phyloP scores from a whole-genome alignment of 1,140 invertebrate genomes.

The Lutraria rhynchaena region DNA sequence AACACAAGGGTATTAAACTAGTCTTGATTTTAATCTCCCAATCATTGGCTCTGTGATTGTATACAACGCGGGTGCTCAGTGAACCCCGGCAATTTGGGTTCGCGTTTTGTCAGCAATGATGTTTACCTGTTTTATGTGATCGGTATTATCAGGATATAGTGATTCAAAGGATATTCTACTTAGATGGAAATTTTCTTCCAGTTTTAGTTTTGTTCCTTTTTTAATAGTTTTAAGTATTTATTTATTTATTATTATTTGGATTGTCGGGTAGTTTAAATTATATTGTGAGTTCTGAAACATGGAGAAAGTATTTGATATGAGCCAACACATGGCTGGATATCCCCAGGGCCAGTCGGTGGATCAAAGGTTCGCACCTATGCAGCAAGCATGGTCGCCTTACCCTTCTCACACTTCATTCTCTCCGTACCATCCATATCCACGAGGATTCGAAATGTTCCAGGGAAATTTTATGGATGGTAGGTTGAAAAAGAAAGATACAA shows the following conservation, averaged over 20 bases:
- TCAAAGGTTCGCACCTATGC: constrained; percentile 57
- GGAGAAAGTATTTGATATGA: constrained; percentile 53
- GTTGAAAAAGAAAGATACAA: too few relatives aligned
- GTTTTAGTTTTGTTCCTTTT: constrained; percentile 18
- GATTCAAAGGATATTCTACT: constrained; percentile 21
- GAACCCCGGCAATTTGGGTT: constrained; percentile 51
- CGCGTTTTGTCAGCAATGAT: constrained; percentile 42
- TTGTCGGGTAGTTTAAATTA: neutral
- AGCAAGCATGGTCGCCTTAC: constrained; percentile 51
- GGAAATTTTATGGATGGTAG: constrained; percentile 59
- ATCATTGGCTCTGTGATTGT: constrained; percentile 43
- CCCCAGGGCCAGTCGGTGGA: constrained; percentile 57
- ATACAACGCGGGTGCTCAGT: constrained; percentile 35
- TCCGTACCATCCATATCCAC: constrained; percentile 51
- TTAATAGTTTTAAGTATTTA: constrained; percentile 49
- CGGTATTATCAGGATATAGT: constrained; percentile 32
- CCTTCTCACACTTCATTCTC: constrained; percentile 40
- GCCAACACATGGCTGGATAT: constrained; percentile 51
- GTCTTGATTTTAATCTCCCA: constrained; percentile 44
- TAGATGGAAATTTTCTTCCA: constrained; percentile 8
- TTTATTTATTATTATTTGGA: constrained; percentile 30
- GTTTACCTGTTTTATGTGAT: constrained; percentile 37
- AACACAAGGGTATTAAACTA: constrained; percentile 57
- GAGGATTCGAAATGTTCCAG: constrained; percentile 57
- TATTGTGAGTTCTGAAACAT: constrained; percentile 22